phyloP scores from a whole-genome alignment of 2,888 invertebrate species.

The Metalampra italica region DNA sequence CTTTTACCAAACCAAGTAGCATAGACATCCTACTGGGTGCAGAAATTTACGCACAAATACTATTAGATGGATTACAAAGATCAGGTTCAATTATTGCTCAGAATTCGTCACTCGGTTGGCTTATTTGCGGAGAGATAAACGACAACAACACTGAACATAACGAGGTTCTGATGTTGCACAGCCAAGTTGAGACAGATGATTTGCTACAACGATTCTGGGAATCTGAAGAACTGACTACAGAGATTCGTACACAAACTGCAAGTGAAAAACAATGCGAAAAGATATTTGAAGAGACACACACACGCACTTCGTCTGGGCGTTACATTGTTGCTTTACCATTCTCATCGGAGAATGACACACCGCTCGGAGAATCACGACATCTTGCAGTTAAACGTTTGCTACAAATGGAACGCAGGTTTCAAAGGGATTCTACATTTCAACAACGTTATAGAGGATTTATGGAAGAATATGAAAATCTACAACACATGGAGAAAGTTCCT shows the following conservation, averaged over 20 bases:
- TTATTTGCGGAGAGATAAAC: constrained; percentile 14
- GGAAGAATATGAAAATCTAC: constrained; percentile 13
- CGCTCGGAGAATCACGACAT: constrained; percentile 19
- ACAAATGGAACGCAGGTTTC: constrained; percentile 13
- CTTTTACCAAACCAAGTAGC: constrained; percentile 9
- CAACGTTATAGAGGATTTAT: constrained; percentile 12
- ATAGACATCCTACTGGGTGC: constrained; percentile 17
- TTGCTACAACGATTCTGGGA: not conserved
- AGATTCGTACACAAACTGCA: constrained; percentile 20
- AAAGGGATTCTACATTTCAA: constrained; percentile 9
- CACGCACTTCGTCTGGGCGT: constrained; percentile 13
- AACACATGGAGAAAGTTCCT: constrained; percentile 11
- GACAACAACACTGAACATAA: too few species aligned
- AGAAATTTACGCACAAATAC: constrained; percentile 7
- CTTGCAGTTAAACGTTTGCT: constrained; percentile 18
- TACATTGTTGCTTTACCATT: constrained; percentile 21
- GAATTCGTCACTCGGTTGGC: constrained; percentile 22
- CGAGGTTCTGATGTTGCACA: too few species aligned
- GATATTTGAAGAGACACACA: constrained; percentile 12
- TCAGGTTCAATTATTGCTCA: not conserved
- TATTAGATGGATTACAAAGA: constrained; percentile 1
- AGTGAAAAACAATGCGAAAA: too few species aligned
- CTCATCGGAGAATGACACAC: constrained; percentile 9
- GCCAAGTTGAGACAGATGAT: not conserved
- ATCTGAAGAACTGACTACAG: constrained; percentile 7